phyloP scores from a whole-genome alignment of 2,797 vertebrate species.

The Botia almorhae region DNA sequence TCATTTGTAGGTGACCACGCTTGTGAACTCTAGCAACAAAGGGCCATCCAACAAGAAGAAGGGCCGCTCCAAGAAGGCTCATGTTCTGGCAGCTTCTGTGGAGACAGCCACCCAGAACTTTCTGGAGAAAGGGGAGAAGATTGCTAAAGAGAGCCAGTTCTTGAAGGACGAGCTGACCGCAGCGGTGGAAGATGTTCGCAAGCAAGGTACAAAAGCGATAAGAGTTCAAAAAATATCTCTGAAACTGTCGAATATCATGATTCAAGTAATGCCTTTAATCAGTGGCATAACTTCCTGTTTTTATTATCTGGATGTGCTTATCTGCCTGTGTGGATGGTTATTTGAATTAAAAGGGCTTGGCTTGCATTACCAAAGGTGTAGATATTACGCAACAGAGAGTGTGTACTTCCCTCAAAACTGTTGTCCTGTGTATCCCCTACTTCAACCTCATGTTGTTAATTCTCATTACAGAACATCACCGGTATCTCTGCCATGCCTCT shows the following conservation, averaged over 20 bases:
- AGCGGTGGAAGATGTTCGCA: constrained; percentile 97
- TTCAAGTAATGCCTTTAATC: constrained; percentile 32
- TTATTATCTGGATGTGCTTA: constrained; percentile 36
- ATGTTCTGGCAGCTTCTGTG: constrained; percentile 95
- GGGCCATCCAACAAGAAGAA: constrained; percentile 98
- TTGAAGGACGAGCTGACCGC: constrained; percentile 95
- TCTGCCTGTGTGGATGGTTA: constrained; percentile 14
- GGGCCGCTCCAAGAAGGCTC: constrained; percentile 98
- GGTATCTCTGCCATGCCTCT: constrained; percentile 19
- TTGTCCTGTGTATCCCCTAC: constrained; percentile 27
- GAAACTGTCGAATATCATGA: constrained; percentile 32
- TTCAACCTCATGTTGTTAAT: constrained; percentile 36
- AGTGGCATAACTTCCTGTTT: constrained; percentile 28
- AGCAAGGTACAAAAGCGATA: constrained; percentile 85
- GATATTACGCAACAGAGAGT: constrained; percentile 3
- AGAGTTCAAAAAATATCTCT: constrained; percentile 11
- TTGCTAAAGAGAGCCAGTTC: constrained; percentile 97
- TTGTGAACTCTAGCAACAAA: constrained; percentile 98
- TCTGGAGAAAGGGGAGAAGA: constrained; percentile 97
- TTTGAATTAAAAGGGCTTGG: constrained; percentile 41
- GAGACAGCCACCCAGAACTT: constrained; percentile 98
- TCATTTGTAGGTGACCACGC: constrained; percentile 88
- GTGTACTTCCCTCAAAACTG: constrained; percentile 13
- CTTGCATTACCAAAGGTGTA: constrained; percentile 18
- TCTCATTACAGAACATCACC: constrained; percentile 20